Evolutionary conservation across 2,797 vertebrate genomes (phyloP), one percentile per base, ranked within the genome.

Genomic region (Ciconia nigra): DNA sequence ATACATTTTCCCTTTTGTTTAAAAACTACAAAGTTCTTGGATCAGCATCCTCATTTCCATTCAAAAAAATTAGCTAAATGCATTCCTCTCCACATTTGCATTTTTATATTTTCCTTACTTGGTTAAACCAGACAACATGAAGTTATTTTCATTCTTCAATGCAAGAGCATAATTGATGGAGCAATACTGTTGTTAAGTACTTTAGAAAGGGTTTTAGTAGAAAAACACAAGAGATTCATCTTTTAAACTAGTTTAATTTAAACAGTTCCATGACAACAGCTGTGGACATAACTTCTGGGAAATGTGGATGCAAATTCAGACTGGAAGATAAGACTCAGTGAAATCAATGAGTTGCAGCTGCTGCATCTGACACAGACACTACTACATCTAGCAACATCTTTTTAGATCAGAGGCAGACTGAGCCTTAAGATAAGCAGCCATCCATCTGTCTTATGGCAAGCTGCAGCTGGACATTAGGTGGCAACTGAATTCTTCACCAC

Each of bases 211-310:
- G 10, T 42, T 91, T 88, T 72, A 90, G 69, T 21, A 91, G 66
- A 86, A 90, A 90, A 90, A 42, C 77, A 79, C 26, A 31, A 66
- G 62, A 79, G 33, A 78, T 74, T 72, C 0, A 81, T 87, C 69
- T 92, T 71, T 92, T 71, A 83, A 76, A 93, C 46, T 55, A 55
- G 35, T 91, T 81, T 86, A 90, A 78, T 91, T 79, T 92, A 78
- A 91, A 84, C 26, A 77, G 59, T 70, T 96, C 57, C 54, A 49
- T 62, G 74, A 91, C 72, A 92, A 74, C 65, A 96, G 46, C 83
- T 87, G 61, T 57, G 69, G 55, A 83, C 26, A 54, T 31, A 67
- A 83, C 65, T 97, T 86, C 65, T 81, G 79, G 86, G 61, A 89
- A 92, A 71, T 62, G 37, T 6, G 28, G 63, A 71, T 80, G 82